Percentiles rank a stretch among this genome's conserved stretches.
Conservation (phyloP, 37 sponge, comb jelly and placozoan genomes). For the Cliona cf. orientalis region DNA sequence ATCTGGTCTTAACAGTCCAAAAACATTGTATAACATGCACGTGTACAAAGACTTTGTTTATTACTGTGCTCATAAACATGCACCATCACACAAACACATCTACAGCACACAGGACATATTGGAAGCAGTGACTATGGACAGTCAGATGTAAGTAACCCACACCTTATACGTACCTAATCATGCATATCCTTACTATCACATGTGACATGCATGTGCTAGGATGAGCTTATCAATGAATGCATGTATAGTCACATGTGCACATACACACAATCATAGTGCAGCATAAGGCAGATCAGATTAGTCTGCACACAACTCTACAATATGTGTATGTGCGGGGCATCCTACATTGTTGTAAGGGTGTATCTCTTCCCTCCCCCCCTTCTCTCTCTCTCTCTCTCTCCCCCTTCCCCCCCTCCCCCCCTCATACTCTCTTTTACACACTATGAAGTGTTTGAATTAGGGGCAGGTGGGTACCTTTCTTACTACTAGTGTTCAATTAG, state of each 20-base stretch:
- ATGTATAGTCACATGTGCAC: not conserved
- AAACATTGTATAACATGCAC: no score
- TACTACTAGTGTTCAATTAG: no score
- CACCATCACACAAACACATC: no score
- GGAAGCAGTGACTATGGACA: conserved; percentile 81
- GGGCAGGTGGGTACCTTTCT: no score
- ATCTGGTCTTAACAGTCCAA: no score
- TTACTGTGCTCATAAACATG: no score
- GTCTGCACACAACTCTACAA: not conserved
- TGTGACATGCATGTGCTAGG: not conserved
- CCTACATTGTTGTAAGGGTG: no score
- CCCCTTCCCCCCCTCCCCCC: conserved; percentile 4
- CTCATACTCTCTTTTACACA: no score
- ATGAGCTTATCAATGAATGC: not conserved
- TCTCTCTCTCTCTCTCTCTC: not conserved
- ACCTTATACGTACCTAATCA: not conserved
- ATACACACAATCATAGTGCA: not conserved
- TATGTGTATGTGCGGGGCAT: not conserved
- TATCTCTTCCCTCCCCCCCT: conserved; percentile 17
- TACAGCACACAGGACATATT: conserved; percentile 88
- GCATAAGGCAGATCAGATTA: no score
- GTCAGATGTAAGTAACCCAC: conserved; percentile 72
- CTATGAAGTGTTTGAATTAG: no score
- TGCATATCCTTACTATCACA: not conserved
- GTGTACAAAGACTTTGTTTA: no score